phyloP scores from a whole-genome alignment of 2,888 invertebrate genomes.

The Tetrapedia diversipes region DNA sequence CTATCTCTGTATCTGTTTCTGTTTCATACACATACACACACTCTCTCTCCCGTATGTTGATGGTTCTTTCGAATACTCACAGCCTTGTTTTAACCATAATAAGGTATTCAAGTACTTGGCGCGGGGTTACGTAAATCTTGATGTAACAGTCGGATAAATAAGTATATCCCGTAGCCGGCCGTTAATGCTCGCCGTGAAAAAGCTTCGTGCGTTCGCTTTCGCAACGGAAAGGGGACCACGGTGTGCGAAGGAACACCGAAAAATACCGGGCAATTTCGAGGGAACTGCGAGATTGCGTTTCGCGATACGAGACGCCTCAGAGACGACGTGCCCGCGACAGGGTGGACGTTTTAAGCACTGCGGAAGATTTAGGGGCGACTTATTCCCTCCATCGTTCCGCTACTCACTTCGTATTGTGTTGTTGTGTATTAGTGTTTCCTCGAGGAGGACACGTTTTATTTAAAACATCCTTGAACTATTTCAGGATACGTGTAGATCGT shows the following conservation, averaged over 20 bases:
- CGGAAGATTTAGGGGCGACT: constrained; percentile 12
- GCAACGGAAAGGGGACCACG: constrained; percentile 3
- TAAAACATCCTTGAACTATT: background rate
- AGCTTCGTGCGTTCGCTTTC: constrained; percentile 39
- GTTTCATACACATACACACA: too few relatives aligned
- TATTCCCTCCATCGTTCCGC: constrained; percentile 7
- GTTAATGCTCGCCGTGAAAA: constrained; percentile 38
- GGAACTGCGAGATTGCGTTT: constrained; percentile 22
- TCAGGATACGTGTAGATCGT: background rate
- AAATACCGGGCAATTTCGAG: constrained; percentile 18
- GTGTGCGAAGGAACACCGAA: constrained; percentile 1
- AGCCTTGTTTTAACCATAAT: constrained; percentile 51
- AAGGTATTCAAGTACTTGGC: constrained; percentile 51
- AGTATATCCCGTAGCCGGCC: constrained; percentile 28
- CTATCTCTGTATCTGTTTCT: too few relatives aligned
- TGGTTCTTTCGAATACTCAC: constrained; percentile 24
- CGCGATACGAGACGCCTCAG: background rate
- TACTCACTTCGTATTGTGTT: background rate
- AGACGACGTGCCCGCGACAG: background rate
- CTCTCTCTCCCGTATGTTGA: too few relatives aligned
- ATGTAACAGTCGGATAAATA: constrained; percentile 57
- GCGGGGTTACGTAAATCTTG: constrained; percentile 61
- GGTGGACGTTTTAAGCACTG: constrained; percentile 20
- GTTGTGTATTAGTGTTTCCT: background rate
- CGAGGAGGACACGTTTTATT: background rate